Percentiles rank a stretch among this genome's conserved stretches.
phyloP scores from a whole-genome alignment of 2,113 vertebrate genomes.

The Saccopteryx bilineata region DNA sequence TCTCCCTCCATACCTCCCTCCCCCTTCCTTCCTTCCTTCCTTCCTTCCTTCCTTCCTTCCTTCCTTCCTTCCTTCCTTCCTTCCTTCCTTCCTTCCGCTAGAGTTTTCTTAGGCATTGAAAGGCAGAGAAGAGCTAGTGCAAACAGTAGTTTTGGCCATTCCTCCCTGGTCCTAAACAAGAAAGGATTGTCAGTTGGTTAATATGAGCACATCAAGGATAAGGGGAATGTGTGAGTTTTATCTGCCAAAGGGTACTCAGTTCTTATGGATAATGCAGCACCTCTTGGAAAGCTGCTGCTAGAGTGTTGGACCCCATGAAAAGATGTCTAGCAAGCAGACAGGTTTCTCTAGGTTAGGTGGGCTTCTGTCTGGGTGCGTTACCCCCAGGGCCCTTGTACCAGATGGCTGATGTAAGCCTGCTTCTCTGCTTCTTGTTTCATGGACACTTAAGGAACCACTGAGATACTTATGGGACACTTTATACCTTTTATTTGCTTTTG shows the following conservation, averaged over 20 bases:
- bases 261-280: background rate
- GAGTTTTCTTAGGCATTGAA: constrained; percentile 40
- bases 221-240: background rate
- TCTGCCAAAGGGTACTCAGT: background rate
- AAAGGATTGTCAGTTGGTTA: background rate
- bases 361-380: background rate
- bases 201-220: background rate
- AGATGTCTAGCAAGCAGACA: background rate
- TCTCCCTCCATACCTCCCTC: too few species aligned
- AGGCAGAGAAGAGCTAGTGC: background rate
- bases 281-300: background rate
- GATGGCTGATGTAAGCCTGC: background rate
- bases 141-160: background rate
- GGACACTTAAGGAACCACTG: background rate
- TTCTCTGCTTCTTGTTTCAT: background rate
- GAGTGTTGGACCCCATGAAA: background rate
- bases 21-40: too few species aligned
- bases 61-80: too few species aligned
- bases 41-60: too few species aligned
- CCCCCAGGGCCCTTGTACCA: background rate
- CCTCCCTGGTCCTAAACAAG: background rate
- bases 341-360: background rate
- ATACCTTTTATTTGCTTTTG: background rate
- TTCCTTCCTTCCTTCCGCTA: background rate
- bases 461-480: background rate